Conservation (phyloP, 2,797 vertebrate genomes). For the Crocodylus rhombifer region DNA sequence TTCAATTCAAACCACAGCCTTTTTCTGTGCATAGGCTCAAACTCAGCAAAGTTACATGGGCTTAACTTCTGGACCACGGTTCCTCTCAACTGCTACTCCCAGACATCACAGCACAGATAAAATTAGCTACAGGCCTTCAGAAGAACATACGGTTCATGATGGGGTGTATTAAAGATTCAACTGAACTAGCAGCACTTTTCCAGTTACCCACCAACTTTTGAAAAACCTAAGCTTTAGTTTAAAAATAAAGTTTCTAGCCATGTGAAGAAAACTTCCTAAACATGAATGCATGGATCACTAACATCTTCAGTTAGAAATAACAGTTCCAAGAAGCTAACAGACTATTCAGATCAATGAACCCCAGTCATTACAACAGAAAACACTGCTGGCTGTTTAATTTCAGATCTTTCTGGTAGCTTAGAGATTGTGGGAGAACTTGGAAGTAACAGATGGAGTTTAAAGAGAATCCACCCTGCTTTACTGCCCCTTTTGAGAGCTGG, state of each 20-base stretch:
- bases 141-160: background rate
- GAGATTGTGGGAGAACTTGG: background rate
- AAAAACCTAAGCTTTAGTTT: background rate
- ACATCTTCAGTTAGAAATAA: background rate
- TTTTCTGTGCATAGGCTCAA: background rate
- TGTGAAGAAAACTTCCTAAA: background rate
- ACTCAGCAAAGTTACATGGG: background rate
- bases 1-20: background rate
- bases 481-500: background rate
- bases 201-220: background rate
- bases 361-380: background rate
- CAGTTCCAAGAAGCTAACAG: background rate
- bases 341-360: background rate
- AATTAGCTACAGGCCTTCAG: background rate
- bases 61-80: background rate
- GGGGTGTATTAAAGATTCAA: background rate
- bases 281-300: background rate
- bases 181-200: fast-evolving
- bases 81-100: background rate
- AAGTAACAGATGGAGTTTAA: background rate
- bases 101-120: background rate
- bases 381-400: background rate
- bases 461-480: background rate
- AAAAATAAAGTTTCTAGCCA: background rate
- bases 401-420: background rate